Percentiles rank a stretch among this genome's conserved stretches.
These are phyloP conservation scores for Drosophila robusta DNA, from an alignment of 2,888 invertebrate species.

Conservation along the genomic window DNA sequence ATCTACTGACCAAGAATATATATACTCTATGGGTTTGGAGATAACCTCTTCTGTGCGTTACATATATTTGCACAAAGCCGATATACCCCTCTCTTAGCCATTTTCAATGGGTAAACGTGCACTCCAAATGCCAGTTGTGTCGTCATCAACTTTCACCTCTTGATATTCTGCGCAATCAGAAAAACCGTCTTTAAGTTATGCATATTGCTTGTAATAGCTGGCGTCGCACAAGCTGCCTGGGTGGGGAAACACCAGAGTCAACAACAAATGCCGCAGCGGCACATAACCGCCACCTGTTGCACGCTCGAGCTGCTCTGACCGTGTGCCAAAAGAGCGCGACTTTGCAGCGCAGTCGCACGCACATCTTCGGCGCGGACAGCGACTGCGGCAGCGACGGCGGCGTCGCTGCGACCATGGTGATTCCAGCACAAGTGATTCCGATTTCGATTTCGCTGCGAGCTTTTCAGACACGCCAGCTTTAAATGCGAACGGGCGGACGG, in stretches of 20 bases:
- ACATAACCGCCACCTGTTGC: constrained; percentile 63
- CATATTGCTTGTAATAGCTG: constrained; percentile 38
- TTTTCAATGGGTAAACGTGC: constrained; percentile 1
- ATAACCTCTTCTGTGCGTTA: too few relatives aligned
- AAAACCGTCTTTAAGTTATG: constrained; percentile 49
- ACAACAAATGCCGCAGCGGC: constrained; percentile 23
- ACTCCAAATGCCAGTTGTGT: constrained; percentile 24
- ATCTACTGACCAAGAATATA: too few relatives aligned
- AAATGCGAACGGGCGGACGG: constrained; percentile 32
- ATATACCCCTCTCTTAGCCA: not conserved
- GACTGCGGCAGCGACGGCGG: constrained; percentile 15
- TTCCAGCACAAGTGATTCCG: constrained; percentile 48
- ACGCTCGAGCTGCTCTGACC: constrained; percentile 71
- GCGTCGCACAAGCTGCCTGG: constrained; percentile 54
- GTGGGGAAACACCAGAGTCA: constrained; percentile 51
- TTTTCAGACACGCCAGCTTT: constrained; percentile 54
- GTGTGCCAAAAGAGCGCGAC: constrained; percentile 54
- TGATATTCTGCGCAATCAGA: constrained; percentile 69
- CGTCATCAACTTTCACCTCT: constrained; percentile 73
- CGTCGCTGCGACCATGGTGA: constrained; percentile 29
- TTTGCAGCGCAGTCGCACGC: constrained; percentile 9
- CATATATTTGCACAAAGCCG: not conserved
- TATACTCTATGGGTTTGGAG: too few relatives aligned
- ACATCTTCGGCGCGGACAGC: constrained; percentile 7
- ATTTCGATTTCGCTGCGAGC: constrained; percentile 59